phyloP scores from a whole-genome alignment of 1,140 invertebrate species.

The Araneus ventricosus region DNA sequence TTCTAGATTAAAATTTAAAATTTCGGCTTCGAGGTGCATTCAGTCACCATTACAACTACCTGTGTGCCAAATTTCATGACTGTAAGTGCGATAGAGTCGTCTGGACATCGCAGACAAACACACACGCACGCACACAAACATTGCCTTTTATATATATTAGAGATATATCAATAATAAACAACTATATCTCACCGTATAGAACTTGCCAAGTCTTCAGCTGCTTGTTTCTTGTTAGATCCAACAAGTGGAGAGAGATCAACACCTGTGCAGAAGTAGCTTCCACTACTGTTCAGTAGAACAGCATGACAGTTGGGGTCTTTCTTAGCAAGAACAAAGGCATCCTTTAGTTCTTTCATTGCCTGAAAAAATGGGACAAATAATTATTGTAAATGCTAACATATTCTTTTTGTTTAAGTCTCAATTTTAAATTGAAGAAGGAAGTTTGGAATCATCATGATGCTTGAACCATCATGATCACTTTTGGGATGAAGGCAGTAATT shows the following conservation, averaged over 20 bases:
- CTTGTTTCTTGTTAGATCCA: slow-evolving; percentile 83
- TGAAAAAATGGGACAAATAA: slow-evolving; percentile 77
- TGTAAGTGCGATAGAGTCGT: too few species aligned
- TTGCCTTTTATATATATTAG: too few species aligned
- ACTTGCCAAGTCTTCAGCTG: slow-evolving; percentile 83
- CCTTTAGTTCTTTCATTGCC: slow-evolving; percentile 82
- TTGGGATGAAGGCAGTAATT: too few species aligned
- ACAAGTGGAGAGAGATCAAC: slow-evolving; percentile 85
- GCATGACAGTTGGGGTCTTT: slow-evolving; percentile 84
- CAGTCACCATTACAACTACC: too few species aligned
- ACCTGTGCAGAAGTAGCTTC: slow-evolving; percentile 86
- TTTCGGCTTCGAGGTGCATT: too few species aligned
- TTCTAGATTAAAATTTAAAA: too few species aligned
- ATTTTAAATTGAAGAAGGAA: neutral
- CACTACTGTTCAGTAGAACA: slow-evolving; percentile 84
- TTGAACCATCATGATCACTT: too few species aligned
- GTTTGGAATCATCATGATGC: too few species aligned
- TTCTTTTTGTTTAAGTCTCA: neutral
- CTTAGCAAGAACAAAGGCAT: slow-evolving; percentile 83
- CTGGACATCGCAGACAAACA: too few species aligned
- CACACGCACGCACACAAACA: too few species aligned
- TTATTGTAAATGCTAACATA: neutral
- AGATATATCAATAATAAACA: neutral
- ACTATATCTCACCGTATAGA: slow-evolving; percentile 83
- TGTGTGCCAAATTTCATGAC: too few species aligned